phyloP scores from a whole-genome alignment of 2,888 invertebrate species.

The Polydesmus complanatus region DNA sequence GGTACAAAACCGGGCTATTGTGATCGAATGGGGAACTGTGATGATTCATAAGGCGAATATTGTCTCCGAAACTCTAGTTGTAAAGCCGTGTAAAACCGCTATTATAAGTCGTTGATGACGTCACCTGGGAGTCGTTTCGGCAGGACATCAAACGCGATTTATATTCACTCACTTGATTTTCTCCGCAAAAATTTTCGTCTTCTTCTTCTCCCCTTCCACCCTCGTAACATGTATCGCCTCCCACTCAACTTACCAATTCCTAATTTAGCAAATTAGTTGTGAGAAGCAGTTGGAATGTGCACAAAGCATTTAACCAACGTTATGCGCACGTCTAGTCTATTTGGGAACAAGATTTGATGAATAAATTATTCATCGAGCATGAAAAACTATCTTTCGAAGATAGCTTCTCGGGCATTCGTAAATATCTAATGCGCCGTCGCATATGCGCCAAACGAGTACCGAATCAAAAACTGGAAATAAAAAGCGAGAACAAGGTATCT shows the following conservation, averaged over 20 bases:
- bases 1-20: too few relatives aligned
- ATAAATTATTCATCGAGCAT: neutral
- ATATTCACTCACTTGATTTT: neutral
- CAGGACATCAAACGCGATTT: neutral
- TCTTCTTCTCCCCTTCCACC: too few relatives aligned
- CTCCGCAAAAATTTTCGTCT: neutral
- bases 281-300: neutral
- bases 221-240: too few relatives aligned
- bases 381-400: neutral
- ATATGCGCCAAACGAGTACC: neutral
- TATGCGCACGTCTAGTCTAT: neutral
- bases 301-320: neutral
- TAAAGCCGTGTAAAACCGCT: too few relatives aligned
- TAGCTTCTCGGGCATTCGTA: neutral
- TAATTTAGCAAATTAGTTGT: neutral
- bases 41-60: too few relatives aligned
- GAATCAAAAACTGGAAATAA: neutral
- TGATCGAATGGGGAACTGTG: too few relatives aligned
- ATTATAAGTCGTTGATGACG: too few relatives aligned
- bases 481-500: neutral
- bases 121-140: neutral
- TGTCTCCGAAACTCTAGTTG: too few relatives aligned
- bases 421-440: neutral
- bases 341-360: neutral
- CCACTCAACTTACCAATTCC: neutral